Base-by-base conservation (phyloP, 2,113 vertebrate genomes). In the Corapipo altera region DNA sequence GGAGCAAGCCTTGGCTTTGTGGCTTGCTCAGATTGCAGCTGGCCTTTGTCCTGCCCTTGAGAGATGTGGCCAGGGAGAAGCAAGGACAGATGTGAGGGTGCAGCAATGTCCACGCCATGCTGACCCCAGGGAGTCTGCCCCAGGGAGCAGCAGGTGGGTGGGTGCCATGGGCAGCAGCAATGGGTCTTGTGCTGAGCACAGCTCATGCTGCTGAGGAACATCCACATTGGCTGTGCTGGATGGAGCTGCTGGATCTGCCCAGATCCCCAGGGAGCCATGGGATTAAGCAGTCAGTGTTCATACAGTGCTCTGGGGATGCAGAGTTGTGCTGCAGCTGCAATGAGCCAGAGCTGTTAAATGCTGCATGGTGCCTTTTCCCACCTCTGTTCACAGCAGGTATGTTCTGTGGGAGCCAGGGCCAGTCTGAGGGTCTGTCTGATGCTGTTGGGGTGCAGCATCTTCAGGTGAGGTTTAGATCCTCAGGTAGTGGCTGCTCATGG, bases 121-220 rank as follows among this genome's bases (percentile, higher is more conserved):
- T 48, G 71, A 20, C 19, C 8, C 27, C 1, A 4, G 51, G 57
- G 12, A 23, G 12, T 21, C 41, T 58, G 61, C 81, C 41, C 59
- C 2, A 16, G 69, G 59, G 43, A 77, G 51, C 74, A 32, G 19
- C 46, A 77, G 71, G n/a, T 1, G 62, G 61, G 21, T 33, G 16
- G 46, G 20, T 3, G 3, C 48, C 27, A 6, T 1, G 35, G 44
- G 59, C 22, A 72, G 16, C 57, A 69, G 91, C 14, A 26, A 51
- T 41, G 57, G 49, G 8, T 14, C 58, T 35, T 21, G 39, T 12
- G 23, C 49, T 54, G 41, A 76, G 35, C 2, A 13, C 54, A 82
- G 46, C 44, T 70, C 7, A 0, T 26, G n/a, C 57, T 76, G 59
- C 19, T 0, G 0, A 62, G 30, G 30, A 51, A 11, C 32, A 5